phyloP scores from a whole-genome alignment of 2,113 vertebrate genomes.

The Arizona elegans region DNA sequence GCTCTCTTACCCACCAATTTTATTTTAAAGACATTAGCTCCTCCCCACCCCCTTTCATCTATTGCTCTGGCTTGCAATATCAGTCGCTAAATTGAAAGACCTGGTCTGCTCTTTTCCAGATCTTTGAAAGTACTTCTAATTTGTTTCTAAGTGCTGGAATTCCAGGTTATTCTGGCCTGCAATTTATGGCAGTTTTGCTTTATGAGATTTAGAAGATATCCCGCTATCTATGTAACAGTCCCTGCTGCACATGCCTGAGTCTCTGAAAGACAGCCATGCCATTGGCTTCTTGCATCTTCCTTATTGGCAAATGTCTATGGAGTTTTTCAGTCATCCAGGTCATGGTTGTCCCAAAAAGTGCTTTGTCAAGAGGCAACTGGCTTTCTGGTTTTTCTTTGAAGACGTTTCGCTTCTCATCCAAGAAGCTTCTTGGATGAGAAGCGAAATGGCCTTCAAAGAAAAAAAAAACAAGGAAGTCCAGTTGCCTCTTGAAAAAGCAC shows the following conservation, averaged over 20 bases:
- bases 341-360: too few relatives aligned
- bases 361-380: too few relatives aligned
- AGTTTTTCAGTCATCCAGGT: too few relatives aligned
- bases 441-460: too few relatives aligned
- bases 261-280: neutral
- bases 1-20: neutral
- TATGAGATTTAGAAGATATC: neutral
- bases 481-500: too few relatives aligned
- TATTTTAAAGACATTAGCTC: neutral
- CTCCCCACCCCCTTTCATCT: neutral
- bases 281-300: neutral
- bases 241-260: neutral
- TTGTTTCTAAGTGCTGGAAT: neutral
- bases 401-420: too few relatives aligned
- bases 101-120: neutral
- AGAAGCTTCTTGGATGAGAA: too few relatives aligned
- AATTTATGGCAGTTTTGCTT: neutral
- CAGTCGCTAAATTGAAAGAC: neutral
- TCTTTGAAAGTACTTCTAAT: neutral
- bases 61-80: neutral
- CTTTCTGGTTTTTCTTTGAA: too few relatives aligned
- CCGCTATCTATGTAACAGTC: neutral
- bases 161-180: neutral
- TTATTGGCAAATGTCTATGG: neutral
- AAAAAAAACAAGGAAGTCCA: too few relatives aligned